Evolutionary conservation across 2,888 invertebrate species (phyloP).

Genomic region (Lottia gigantea): DNA sequence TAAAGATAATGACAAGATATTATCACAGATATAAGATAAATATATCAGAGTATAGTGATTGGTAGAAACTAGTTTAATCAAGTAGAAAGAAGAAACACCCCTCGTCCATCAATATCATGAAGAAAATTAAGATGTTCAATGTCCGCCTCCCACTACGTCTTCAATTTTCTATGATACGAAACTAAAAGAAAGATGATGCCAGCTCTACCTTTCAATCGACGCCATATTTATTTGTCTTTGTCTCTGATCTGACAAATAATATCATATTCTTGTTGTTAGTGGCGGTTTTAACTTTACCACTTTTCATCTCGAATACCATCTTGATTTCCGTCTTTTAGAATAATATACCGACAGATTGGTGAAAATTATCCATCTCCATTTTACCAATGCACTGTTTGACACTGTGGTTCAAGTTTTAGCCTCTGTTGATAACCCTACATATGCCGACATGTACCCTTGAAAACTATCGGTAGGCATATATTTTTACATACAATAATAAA

Average conservation of each 20-base stretch:
- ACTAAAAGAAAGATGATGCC: not conserved
- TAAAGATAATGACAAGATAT: no score
- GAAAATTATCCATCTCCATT: no score
- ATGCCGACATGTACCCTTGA: no score
- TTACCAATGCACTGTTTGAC: no score
- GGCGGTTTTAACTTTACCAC: conserved; percentile 5
- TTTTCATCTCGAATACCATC: not conserved
- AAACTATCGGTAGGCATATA: no score
- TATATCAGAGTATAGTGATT: not conserved
- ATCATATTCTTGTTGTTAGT: conserved; percentile 23
- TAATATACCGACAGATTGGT: no score
- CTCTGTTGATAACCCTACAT: no score
- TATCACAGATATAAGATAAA: no score
- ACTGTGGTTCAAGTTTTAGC: no score
- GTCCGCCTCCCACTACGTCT: conserved; percentile 5
- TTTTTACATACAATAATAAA: no score
- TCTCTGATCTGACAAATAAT: conserved; percentile 22
- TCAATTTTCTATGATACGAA: not conserved
- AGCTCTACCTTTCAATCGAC: conserved; percentile 8
- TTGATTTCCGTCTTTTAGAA: no score
- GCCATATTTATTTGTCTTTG: conserved; percentile 19
- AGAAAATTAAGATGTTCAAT: not conserved
- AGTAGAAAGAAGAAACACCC: not conserved
- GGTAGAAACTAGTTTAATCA: not conserved
- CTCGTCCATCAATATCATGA: not conserved